Evolutionary conservation across 2,888 invertebrate genomes (phyloP), one percentile per base, ranked within the genome.

Genomic region (Minunthozetes semirufus): DNA sequence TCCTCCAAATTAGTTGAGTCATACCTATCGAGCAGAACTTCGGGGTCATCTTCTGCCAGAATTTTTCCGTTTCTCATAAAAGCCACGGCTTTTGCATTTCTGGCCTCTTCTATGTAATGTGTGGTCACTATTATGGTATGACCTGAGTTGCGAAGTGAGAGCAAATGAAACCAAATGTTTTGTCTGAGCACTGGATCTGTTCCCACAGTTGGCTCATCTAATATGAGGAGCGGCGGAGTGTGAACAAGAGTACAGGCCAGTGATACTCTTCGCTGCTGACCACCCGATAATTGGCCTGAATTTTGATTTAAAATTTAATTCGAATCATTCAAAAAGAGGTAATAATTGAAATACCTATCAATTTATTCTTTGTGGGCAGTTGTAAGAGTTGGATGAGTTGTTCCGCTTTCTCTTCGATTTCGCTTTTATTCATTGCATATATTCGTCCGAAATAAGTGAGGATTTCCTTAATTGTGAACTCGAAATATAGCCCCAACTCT

Each of bases 401-500:
- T 80, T 90, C 88, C 79, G 92, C 88, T 79, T 94, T 87, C 79
- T 91, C 90, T 73, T 86, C 84, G 79, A 95, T 93, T 84, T 93
- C 91, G 29, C 86, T 82, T 46, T 90, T 89, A 82, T 88, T 87
- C 94, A 96, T 94, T 79, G 93, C 92, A 84, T 94, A 94, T 81
- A 96, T 92, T 89, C 94, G 91, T 61, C 95, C 95, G 84, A 95
- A 96, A 84, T 94, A 95, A 88, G 91, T 90, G 90, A 96, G 91
- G 0, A 94, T 95, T 83, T 96, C 95, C 78, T 89, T 89, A 81
- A 96, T 94, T 48, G 93, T 91, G 84, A 96, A 94, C 63, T 81
- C 80, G 33, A 81, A 78, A 77, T 80, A 83, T 19, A 83, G 78
- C 0, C 82, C 82, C 11, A 81, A 80, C 76, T 83, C 75, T 25